These are phyloP conservation scores for Microtus agrestis DNA, from an alignment of 2,797 vertebrate genomes.

Conservation along the genomic window DNA sequence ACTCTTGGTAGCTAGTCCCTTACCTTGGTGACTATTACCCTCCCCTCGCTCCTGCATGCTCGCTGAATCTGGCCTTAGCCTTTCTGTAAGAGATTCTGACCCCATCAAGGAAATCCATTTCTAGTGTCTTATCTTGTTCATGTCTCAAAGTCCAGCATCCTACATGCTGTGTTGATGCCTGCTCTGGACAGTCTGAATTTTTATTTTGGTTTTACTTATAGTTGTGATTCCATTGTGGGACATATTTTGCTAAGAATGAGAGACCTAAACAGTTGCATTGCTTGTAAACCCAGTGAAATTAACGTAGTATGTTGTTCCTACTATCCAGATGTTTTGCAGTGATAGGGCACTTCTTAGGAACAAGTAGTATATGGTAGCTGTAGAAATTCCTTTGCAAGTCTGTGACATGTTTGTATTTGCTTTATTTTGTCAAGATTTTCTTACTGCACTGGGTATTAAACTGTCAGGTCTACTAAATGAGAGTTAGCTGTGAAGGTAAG, in stretches of 20 bases:
- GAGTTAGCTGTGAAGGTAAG: not conserved
- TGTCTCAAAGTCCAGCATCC: not conserved
- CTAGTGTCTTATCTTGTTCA: not conserved
- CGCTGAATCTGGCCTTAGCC: too few species aligned
- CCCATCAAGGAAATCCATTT: not conserved
- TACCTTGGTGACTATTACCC: not conserved
- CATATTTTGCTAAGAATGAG: not conserved
- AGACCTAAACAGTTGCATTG: not conserved
- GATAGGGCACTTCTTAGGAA: not conserved
- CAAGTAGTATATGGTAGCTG: rapidly evolving
- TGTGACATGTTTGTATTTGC: slow-evolving; percentile 4
- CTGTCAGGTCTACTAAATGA: not conserved
- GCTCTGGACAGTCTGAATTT: not conserved
- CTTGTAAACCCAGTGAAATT: not conserved
- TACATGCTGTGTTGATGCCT: not conserved
- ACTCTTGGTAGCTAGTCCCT: not conserved
- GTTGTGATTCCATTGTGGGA: not conserved
- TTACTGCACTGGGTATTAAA: not conserved
- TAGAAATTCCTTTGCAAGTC: not conserved
- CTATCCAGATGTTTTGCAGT: not conserved
- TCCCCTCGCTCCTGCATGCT: too few species aligned
- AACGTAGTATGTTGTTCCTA: not conserved
- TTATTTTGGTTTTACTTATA: not conserved
- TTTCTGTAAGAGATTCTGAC: not conserved
- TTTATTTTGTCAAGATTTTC: not conserved